These are phyloP conservation scores for Pantala flavescens DNA, from an alignment of 1,140 invertebrate genomes.

Conservation along the genomic window DNA sequence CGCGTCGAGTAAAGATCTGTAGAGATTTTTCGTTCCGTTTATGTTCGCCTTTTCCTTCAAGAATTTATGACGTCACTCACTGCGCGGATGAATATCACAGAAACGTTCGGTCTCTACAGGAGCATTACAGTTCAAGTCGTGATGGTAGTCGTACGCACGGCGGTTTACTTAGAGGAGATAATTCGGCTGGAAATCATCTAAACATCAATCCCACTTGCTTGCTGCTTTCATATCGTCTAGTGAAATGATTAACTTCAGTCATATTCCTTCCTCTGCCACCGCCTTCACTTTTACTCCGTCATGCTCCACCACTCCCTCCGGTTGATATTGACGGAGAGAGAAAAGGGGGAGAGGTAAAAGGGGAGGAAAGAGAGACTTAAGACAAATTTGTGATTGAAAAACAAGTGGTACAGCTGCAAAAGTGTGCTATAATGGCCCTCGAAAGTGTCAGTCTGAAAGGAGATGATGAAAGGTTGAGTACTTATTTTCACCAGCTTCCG, in stretches of 20 bases:
- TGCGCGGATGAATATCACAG: not conserved
- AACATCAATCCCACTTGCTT: slow-evolving; percentile 1
- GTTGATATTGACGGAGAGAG: slow-evolving; percentile 5
- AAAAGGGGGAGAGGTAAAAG: slow-evolving; percentile 4
- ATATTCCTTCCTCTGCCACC: not conserved
- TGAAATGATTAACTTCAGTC: slow-evolving; percentile 3
- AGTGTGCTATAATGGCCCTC: slow-evolving; percentile 3
- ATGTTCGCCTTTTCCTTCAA: not conserved
- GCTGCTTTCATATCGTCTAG: not conserved
- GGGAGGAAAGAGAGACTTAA: slow-evolving; percentile 8
- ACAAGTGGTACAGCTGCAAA: slow-evolving; percentile 1
- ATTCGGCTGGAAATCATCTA: not conserved
- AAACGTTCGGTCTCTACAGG: not conserved
- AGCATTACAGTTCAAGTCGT: slow-evolving; percentile 5
- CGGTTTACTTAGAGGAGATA: not conserved
- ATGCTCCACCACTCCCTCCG: slow-evolving; percentile 2
- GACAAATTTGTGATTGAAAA: slow-evolving; percentile 3
- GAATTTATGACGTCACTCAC: not conserved
- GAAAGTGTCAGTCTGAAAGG: slow-evolving; percentile 8
- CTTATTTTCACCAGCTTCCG: slow-evolving; percentile 4
- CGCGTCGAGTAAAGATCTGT: too few species aligned
- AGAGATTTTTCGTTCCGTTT: not conserved
- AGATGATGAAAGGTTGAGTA: slow-evolving; percentile 9
- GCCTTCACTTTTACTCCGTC: slow-evolving; percentile 7
- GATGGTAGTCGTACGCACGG: not conserved